These are phyloP conservation scores for Gila orcuttii DNA, from an alignment of 2,113 vertebrate genomes.

Conservation along the genomic window DNA sequence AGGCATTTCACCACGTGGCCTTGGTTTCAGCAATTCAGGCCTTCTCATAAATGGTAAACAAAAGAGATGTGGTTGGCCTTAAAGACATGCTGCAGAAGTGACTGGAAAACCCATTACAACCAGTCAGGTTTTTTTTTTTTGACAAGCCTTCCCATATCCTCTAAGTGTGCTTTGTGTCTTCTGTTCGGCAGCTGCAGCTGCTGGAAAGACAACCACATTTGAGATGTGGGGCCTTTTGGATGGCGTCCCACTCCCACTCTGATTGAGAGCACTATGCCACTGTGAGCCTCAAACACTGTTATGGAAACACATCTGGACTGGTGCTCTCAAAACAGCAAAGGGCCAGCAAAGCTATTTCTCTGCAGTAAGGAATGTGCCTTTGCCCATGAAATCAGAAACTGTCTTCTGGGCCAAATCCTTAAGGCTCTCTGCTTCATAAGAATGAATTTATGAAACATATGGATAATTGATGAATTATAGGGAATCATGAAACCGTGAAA, in stretches of 20 bases:
- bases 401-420: background rate
- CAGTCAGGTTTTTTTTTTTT: slow-evolving; percentile 13
- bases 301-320: slow-evolving; percentile 26
- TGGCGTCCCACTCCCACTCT: background rate
- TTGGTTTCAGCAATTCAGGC: slow-evolving; percentile 16
- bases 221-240: slow-evolving; percentile 20
- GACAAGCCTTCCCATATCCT: slow-evolving; percentile 30
- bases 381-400: slow-evolving; percentile 13
- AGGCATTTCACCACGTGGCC: slow-evolving; percentile 28
- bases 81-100: background rate
- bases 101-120: slow-evolving; percentile 49
- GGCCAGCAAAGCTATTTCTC: background rate
- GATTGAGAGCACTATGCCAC: slow-evolving; percentile 16
- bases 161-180: slow-evolving; percentile 33
- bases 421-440: background rate
- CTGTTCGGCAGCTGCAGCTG: slow-evolving; percentile 24
- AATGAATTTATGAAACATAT: slow-evolving; percentile 5
- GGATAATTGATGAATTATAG: slow-evolving; percentile 14
- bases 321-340: slow-evolving; percentile 16
- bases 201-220: slow-evolving; percentile 16
- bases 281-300: slow-evolving; percentile 23
- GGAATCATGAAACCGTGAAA: slow-evolving; percentile 2
- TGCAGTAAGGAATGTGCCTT: background rate
- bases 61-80: slow-evolving; percentile 44
- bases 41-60: slow-evolving; percentile 30